Conservation (phyloP, 2,797 vertebrate genomes). For the Kryptopterus vitreolus region DNA sequence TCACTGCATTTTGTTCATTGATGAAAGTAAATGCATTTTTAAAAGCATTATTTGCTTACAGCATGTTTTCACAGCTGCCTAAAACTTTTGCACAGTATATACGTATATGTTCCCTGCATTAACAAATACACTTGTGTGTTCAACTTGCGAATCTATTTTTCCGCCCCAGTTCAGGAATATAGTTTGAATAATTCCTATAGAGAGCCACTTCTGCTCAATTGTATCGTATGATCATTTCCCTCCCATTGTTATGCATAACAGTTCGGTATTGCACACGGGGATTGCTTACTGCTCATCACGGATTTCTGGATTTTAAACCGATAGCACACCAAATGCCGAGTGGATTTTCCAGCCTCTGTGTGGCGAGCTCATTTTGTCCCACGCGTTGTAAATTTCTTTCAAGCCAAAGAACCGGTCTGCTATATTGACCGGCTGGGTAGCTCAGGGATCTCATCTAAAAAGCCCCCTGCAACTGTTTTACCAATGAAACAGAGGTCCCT, state of each 20-base stretch:
- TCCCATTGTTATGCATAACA: not conserved
- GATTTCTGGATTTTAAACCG: conserved; percentile 41
- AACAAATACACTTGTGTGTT: not conserved
- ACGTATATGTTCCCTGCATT: conserved; percentile 18
- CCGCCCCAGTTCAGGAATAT: not conserved
- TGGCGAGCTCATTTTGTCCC: conserved; percentile 29
- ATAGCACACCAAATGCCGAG: conserved; percentile 50
- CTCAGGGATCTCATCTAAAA: conserved; percentile 43
- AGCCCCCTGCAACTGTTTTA: conserved; percentile 14
- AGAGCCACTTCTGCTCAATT: not conserved
- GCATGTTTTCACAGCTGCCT: too few species aligned
- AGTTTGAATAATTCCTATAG: not conserved
- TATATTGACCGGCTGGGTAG: conserved; percentile 19
- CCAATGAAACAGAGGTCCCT: conserved; percentile 16
- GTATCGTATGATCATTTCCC: not conserved
- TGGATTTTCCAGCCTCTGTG: conserved; percentile 50
- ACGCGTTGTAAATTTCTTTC: conserved; percentile 46
- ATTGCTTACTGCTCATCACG: conserved; percentile 47
- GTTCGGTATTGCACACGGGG: conserved; percentile 27
- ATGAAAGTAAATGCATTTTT: too few species aligned
- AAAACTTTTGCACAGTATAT: too few species aligned
- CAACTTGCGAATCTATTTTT: not conserved
- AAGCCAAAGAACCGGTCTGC: conserved; percentile 41
- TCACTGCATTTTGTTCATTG: too few species aligned
- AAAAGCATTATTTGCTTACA: too few species aligned